These are phyloP conservation scores for Clarias magur DNA, from an alignment of 2,113 vertebrate genomes.

Conservation along the genomic window DNA sequence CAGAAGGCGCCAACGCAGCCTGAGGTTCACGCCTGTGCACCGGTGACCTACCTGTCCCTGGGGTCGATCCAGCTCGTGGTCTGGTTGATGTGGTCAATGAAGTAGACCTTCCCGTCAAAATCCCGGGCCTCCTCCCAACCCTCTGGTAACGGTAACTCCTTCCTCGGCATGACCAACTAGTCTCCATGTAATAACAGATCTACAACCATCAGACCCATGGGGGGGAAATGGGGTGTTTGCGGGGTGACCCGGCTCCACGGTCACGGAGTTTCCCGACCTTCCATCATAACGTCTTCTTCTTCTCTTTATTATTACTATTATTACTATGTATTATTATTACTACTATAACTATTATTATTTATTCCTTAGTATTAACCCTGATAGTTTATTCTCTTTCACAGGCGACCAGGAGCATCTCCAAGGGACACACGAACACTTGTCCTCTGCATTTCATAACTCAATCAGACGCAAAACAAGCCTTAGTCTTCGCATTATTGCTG, in stretches of 20 bases:
- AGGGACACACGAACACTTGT: background rate
- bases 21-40: background rate
- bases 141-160: constrained; percentile 92
- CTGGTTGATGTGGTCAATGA: constrained; percentile 90
- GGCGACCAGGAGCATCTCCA: background rate
- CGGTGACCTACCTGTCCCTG: constrained; percentile 83
- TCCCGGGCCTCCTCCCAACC: constrained; percentile 96
- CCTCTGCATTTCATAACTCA: background rate
- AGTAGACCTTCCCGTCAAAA: constrained; percentile 94
- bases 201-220: constrained; percentile 59
- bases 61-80: constrained; percentile 96
- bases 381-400: background rate
- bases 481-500: background rate
- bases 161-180: constrained; percentile 87
- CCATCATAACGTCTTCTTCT: constrained; percentile 58
- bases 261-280: constrained; percentile 43
- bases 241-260: constrained; percentile 1
- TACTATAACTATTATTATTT: background rate
- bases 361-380: background rate
- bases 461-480: too few species aligned
- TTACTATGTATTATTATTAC: background rate
- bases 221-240: constrained; percentile 1
- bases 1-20: too few species aligned
- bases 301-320: background rate
- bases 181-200: constrained; percentile 77